These are phyloP conservation scores for Drymonia ruficornis DNA, from an alignment of 2,888 invertebrate species.

Conservation along the genomic window DNA sequence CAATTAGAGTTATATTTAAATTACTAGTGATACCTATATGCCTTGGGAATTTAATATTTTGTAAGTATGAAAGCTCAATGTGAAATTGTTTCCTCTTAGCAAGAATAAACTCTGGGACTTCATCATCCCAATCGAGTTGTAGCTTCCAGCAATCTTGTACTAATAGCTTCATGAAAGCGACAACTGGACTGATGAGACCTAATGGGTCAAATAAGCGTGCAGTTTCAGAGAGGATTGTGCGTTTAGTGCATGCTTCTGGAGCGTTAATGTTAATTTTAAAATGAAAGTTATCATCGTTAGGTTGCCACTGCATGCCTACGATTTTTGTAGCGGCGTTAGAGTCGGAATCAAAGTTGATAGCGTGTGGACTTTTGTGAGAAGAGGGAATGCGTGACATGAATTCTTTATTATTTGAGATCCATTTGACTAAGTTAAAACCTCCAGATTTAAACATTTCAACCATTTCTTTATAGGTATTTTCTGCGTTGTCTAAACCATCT, in stretches of 20 bases:
- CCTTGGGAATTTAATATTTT: not conserved
- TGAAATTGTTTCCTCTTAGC: not conserved
- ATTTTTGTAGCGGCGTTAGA: not conserved
- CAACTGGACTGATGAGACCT: not conserved
- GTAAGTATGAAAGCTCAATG: not conserved
- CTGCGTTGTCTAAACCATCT: conserved; percentile 5
- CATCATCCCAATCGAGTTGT: not conserved
- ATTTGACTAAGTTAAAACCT: conserved; percentile 16
- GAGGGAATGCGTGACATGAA: not conserved
- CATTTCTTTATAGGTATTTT: conserved; percentile 9
- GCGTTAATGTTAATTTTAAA: not conserved
- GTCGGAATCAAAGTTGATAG: not conserved
- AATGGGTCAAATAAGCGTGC: not conserved
- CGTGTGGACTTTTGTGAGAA: not conserved
- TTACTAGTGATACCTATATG: not conserved
- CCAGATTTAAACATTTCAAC: conserved; percentile 14
- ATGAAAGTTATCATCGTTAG: not conserved
- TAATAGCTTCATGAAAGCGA: not conserved
- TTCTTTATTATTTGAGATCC: conserved; percentile 4
- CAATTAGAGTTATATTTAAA: not conserved
- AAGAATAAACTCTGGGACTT: not conserved
- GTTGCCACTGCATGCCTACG: too few relatives aligned
- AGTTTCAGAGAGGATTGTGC: too few relatives aligned
- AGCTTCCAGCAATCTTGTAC: not conserved
- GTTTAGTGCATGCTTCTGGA: not conserved